phyloP scores from a whole-genome alignment of 2,113 vertebrate species.

The Origma solitaria region DNA sequence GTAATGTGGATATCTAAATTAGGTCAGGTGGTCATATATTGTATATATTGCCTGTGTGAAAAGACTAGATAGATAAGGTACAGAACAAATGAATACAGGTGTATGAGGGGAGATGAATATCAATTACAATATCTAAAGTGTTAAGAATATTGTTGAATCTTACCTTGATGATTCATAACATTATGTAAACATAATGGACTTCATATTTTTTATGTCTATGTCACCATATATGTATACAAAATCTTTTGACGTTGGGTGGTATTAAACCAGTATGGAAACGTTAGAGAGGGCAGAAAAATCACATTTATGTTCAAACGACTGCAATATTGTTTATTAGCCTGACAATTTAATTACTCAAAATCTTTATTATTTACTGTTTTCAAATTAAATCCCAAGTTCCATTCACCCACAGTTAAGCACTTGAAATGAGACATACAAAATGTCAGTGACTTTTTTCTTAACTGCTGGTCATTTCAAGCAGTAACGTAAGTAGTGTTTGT shows the following conservation, averaged over 20 bases:
- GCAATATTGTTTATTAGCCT: not conserved
- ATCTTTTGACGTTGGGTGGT: accelerated
- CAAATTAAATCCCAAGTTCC: not conserved
- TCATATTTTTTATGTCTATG: not conserved
- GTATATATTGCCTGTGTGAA: not conserved
- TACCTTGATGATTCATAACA: not conserved
- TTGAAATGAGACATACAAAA: not conserved
- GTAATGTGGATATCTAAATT: not conserved
- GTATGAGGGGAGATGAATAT: not conserved
- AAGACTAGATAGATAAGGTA: not conserved
- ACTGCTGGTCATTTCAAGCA: not conserved
- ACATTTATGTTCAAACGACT: not conserved
- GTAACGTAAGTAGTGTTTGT: not conserved
- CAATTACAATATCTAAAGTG: not conserved
- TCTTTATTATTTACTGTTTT: not conserved
- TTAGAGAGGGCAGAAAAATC: not conserved
- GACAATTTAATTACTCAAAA: not conserved
- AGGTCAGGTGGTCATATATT: not conserved
- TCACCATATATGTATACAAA: not conserved
- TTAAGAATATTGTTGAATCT: not conserved
- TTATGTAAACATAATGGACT: not conserved
- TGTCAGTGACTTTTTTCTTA: not conserved
- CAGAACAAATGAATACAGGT: not conserved
- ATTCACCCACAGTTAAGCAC: not conserved
- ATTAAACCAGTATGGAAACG: not conserved